Percentiles rank a stretch among this genome's conserved stretches.
Evolutionary conservation across 1,140 invertebrate species (phyloP).

Genomic region (Chlorops oryzae): DNA sequence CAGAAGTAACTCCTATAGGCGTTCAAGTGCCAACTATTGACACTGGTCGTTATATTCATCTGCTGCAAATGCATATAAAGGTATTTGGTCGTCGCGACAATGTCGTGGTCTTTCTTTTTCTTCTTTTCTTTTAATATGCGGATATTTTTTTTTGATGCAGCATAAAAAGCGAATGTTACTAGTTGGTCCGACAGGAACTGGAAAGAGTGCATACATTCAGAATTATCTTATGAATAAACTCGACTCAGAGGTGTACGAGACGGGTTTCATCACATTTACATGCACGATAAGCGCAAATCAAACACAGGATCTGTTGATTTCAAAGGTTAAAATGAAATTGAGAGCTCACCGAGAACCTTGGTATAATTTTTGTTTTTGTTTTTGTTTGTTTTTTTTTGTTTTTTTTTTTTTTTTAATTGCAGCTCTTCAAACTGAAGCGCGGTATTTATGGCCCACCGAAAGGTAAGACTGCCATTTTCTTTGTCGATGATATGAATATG

Average conservation of each 20-base stretch:
- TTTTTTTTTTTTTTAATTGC: too few relatives aligned
- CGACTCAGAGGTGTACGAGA: slow-evolving; percentile 65
- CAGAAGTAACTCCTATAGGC: slow-evolving; percentile 37
- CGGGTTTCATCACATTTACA: slow-evolving; percentile 82
- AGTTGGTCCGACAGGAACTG: slow-evolving; percentile 86
- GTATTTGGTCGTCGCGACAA: too few relatives aligned
- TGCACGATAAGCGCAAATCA: slow-evolving; percentile 80
- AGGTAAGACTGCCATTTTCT: slow-evolving; percentile 71
- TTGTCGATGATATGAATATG: slow-evolving; percentile 93
- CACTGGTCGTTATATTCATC: slow-evolving; percentile 67
- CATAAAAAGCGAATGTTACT: slow-evolving; percentile 67
- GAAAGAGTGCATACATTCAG: slow-evolving; percentile 86
- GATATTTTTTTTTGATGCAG: too few relatives aligned
- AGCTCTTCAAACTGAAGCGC: slow-evolving; percentile 60
- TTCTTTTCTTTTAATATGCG: too few relatives aligned
- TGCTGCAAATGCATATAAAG: slow-evolving; percentile 62
- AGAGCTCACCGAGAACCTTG: too few relatives aligned
- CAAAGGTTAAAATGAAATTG: slow-evolving; percentile 57
- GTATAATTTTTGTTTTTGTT: too few relatives aligned
- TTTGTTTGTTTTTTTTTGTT: too few relatives aligned
- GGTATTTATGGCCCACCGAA: slow-evolving; percentile 75
- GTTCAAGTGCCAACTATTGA: slow-evolving; percentile 72
- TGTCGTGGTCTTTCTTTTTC: too few relatives aligned
- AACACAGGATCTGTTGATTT: slow-evolving; percentile 81
- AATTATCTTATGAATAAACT: slow-evolving; percentile 77